Evolutionary conservation across 2,113 vertebrate genomes (phyloP), one percentile per base, ranked within the genome.

Genomic region (Gymnocephalus cernua): DNA sequence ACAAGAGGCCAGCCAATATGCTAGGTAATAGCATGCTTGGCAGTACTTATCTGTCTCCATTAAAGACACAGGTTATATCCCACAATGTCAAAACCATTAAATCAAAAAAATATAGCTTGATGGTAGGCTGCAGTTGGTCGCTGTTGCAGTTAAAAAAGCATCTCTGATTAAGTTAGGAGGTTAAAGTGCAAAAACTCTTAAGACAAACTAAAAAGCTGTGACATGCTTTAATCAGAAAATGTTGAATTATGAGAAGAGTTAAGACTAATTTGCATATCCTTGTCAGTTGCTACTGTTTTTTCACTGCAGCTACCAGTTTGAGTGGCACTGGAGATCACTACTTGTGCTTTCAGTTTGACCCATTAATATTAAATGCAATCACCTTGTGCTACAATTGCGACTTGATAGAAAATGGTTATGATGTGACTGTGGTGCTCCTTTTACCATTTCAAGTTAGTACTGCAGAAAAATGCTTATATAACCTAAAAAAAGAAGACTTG

Each of bases 61-160:
- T 91, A 81, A 74, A 87, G 85, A 88, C 74, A 82, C 82, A 82
- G 87, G 86, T 92, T 86, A 90, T 88, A 87, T 89, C 91, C 85
- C 70, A 64, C 79, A 90, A 88, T 86, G 83, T 91, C 86, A 88
- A 88, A 91, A 83, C 84, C 78, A 81, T 90, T 87, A 90, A 75
- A 87, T 86, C 56, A 82, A 69, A 91, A 83, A 77, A n/a, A 88
- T 74, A 80, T 25, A 66, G 82, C 75, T 51, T 71, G 62, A 74
- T 72, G 62, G 58, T 11, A 5, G 41, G 50, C 48, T 67, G 41
- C 45, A 47, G 29, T 66, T 21, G 12, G 72, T 11, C 5, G 9
- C 66, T 72, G 71, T 54, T 81, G 54, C 59, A 38, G 47, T 65
- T 61, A 38, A 48, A 51, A 41, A 63, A 77, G 61, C 29, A 73